These are phyloP conservation scores for Balanococcus diminutus DNA, from an alignment of 2,888 invertebrate genomes.

Conservation along the genomic window DNA sequence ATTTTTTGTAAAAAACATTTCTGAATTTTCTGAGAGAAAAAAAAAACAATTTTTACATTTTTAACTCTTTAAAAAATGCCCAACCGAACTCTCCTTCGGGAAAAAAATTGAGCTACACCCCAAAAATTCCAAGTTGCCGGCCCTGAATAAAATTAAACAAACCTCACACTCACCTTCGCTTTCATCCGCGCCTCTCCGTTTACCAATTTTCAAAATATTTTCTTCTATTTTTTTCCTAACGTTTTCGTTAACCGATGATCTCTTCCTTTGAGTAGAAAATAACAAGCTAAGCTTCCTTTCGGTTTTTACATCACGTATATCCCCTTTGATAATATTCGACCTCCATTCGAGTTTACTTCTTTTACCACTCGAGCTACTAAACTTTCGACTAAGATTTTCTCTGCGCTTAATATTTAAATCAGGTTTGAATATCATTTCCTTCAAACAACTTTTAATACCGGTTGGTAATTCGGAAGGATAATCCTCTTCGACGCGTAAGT, in stretches of 20 bases:
- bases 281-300: neutral
- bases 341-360: neutral
- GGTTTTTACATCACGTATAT: neutral
- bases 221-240: conserved; percentile 4
- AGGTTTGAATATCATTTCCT: neutral
- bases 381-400: conserved; percentile 1
- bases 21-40: too few relatives aligned
- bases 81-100: too few relatives aligned
- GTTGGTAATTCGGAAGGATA: neutral
- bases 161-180: neutral
- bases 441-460: neutral
- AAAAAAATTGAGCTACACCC: too few relatives aligned
- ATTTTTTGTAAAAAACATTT: too few relatives aligned
- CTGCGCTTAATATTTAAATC: neutral
- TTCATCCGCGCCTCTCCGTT: neutral
- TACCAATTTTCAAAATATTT: neutral
- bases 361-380: neutral
- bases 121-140: too few relatives aligned
- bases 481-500: neutral
- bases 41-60: too few relatives aligned
- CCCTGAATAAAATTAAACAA: neutral
- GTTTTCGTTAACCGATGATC: neutral
- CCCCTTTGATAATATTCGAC: neutral
- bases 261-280: neutral
- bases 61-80: too few relatives aligned